These are phyloP conservation scores for Sipha flava DNA, from an alignment of 1,140 invertebrate genomes.

Conservation along the genomic window DNA sequence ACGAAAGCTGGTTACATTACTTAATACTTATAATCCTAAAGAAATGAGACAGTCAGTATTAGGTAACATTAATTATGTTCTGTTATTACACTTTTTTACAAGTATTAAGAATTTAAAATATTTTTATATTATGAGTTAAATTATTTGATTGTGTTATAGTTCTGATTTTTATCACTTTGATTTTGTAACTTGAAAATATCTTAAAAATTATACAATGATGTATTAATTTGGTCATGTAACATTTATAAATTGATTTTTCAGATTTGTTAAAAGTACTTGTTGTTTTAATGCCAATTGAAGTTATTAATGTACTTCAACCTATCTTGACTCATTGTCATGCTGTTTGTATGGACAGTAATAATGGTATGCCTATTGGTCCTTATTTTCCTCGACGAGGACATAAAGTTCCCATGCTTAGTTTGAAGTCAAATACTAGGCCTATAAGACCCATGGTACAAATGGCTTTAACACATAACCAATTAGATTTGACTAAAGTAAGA, in stretches of 20 bases:
- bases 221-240: neutral
- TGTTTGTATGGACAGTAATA: slow-evolving; percentile 67
- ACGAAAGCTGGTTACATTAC: slow-evolving; percentile 71
- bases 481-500: slow-evolving; percentile 30
- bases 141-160: too few relatives aligned
- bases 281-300: slow-evolving; percentile 70
- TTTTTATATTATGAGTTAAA: too few relatives aligned
- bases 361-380: slow-evolving; percentile 57
- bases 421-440: slow-evolving; percentile 49
- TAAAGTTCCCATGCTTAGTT: slow-evolving; percentile 41
- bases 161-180: too few relatives aligned
- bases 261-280: slow-evolving; percentile 79
- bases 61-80: slow-evolving; percentile 46
- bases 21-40: slow-evolving; percentile 83
- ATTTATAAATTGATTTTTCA: slow-evolving; percentile 43
- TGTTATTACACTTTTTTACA: neutral
- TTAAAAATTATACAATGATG: too few relatives aligned
- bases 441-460: slow-evolving; percentile 79
- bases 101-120: neutral
- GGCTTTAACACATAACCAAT: slow-evolving; percentile 52
- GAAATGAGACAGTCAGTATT: slow-evolving; percentile 71
- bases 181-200: too few relatives aligned
- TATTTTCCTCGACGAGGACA: slow-evolving; percentile 59
- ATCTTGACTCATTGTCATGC: slow-evolving; percentile 75
- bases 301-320: slow-evolving; percentile 70